phyloP scores from a whole-genome alignment of 2,113 vertebrate genomes.

The Melanotaenia duboulayi region DNA sequence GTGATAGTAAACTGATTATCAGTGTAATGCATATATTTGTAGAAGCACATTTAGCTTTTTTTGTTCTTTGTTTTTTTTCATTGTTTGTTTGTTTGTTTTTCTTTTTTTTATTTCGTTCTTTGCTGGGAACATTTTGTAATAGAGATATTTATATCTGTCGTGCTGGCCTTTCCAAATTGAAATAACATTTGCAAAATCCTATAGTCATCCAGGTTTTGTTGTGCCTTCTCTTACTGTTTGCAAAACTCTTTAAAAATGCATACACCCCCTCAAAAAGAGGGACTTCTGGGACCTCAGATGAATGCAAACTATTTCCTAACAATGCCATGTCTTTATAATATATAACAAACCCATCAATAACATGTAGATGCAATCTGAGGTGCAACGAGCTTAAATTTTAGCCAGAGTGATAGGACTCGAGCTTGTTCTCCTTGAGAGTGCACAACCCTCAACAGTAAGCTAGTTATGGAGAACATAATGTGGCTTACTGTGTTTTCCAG shows the following conservation, averaged over 20 bases:
- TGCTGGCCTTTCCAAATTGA: conserved; percentile 3
- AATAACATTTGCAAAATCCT: neutral
- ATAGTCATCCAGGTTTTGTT: conserved; percentile 4
- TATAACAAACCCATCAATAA: conserved; percentile 12
- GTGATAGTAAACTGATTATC: too few relatives aligned
- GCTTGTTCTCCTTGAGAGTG: conserved; percentile 48
- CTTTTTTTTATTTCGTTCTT: neutral
- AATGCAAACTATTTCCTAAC: neutral
- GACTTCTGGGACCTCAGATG: neutral
- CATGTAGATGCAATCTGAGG: conserved; percentile 2
- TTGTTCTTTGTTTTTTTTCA: too few relatives aligned
- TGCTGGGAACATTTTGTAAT: neutral
- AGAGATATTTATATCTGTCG: neutral
- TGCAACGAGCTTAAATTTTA: conserved; percentile 18
- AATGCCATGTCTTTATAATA: conserved; percentile 36
- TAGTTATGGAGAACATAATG: conserved; percentile 57
- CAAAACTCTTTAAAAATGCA: conserved; percentile 4
- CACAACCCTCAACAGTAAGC: conserved; percentile 30
- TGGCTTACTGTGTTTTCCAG: conserved; percentile 48
- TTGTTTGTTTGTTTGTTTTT: too few relatives aligned
- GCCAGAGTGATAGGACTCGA: conserved; percentile 16
- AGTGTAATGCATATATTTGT: too few relatives aligned
- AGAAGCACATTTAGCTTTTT: neutral
- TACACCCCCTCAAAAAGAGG: conserved; percentile 3
- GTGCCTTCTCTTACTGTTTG: neutral